phyloP scores from a whole-genome alignment of 1,140 invertebrate species.

The Leptestheria dahalacensis region DNA sequence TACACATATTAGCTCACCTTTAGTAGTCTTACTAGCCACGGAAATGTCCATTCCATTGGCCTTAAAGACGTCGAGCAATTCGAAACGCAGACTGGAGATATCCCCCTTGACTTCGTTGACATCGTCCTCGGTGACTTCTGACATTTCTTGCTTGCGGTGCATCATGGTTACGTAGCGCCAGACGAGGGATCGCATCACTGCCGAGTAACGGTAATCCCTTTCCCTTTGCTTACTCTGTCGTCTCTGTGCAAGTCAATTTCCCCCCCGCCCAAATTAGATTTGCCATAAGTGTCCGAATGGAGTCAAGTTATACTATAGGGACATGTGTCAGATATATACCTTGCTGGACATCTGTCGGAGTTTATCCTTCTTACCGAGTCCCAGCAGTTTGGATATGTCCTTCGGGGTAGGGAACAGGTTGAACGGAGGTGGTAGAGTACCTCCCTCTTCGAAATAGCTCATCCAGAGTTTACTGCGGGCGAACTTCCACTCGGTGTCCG shows the following conservation, averaged over 20 bases:
- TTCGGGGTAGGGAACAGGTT: constrained; percentile 63
- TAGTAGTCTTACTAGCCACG: constrained; percentile 14
- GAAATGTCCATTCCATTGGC: constrained; percentile 62
- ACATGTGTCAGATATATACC: constrained; percentile 14
- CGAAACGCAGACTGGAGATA: constrained; percentile 60
- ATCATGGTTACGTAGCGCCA: constrained; percentile 69
- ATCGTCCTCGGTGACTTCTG: constrained; percentile 74
- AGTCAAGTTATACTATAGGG: constrained; percentile 1
- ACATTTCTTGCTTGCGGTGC: constrained; percentile 55
- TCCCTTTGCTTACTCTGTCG: constrained; percentile 35
- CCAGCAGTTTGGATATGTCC: constrained; percentile 43
- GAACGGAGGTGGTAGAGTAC: constrained; percentile 68
- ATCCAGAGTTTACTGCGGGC: constrained; percentile 75
- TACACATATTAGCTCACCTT: constrained; percentile 5
- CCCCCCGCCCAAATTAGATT: too few relatives aligned
- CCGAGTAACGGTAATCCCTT: constrained; percentile 43
- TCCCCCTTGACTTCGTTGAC: constrained; percentile 85
- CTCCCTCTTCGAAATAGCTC: constrained; percentile 75
- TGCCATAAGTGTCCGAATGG: background rate
- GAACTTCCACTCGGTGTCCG: constrained; percentile 83
- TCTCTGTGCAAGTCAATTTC: constrained; percentile 19
- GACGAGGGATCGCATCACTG: constrained; percentile 63
- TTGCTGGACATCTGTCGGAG: constrained; percentile 21
- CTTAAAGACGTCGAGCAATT: constrained; percentile 66
- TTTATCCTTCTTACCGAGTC: constrained; percentile 22